phyloP scores from a whole-genome alignment of 2,888 invertebrate species.

The Petrophora chlorosata region DNA sequence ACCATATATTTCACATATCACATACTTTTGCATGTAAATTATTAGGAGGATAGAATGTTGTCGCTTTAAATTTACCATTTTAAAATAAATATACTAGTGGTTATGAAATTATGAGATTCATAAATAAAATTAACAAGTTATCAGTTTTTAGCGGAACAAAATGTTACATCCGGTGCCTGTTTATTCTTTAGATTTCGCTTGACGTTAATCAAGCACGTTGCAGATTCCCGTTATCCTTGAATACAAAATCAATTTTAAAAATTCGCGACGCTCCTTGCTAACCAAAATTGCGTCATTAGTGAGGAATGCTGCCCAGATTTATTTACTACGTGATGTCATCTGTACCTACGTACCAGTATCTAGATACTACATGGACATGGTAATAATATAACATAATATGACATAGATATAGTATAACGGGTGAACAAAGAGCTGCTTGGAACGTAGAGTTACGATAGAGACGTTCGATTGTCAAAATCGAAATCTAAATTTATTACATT shows the following conservation, averaged over 20 bases:
- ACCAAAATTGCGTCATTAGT: slow-evolving; percentile 41
- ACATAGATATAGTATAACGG: no score
- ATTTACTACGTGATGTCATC: slow-evolving; percentile 53
- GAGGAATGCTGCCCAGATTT: slow-evolving; percentile 46
- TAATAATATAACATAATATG: not conserved
- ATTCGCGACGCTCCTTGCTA: slow-evolving; percentile 29
- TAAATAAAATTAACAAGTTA: no score
- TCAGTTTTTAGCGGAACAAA: no score
- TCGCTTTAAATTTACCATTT: no score
- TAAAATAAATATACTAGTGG: no score
- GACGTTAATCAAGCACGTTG: slow-evolving; percentile 10
- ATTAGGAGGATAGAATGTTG: no score
- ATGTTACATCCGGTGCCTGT: no score
- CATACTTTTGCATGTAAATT: no score
- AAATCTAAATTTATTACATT: not conserved
- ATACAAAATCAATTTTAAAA: slow-evolving; percentile 29
- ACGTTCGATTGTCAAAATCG: slow-evolving; percentile 13
- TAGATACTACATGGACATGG: slow-evolving; percentile 2
- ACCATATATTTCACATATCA: no score
- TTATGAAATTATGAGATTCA: no score
- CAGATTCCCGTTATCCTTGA: slow-evolving; percentile 34
- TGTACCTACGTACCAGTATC: slow-evolving; percentile 8
- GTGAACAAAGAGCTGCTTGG: no score
- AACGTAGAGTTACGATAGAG: not conserved
- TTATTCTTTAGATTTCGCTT: slow-evolving; percentile 12